Base-by-base conservation (phyloP, 92 coral and sea anemone genomes). In the Meandrina meandrites region DNA sequence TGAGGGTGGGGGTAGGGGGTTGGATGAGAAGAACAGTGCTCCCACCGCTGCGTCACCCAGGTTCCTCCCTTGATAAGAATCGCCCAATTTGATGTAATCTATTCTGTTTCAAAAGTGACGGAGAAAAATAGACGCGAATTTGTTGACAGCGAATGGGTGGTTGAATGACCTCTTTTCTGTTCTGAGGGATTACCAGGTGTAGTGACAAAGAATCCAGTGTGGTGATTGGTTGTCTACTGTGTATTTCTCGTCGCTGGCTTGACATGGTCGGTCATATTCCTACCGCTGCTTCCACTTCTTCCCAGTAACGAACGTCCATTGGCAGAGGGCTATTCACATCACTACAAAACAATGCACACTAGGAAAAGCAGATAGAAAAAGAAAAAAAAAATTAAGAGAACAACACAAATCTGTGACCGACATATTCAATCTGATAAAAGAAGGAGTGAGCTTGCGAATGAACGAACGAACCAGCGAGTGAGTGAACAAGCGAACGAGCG, bases 301-400 rank as follows among this genome's bases (percentile, higher is more conserved):
- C 89, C 82, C 96, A 89, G 81, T 95, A 95, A 19, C 83, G 92
- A 15, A 92, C 87, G 45, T 97, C 97, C 84, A 97, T 88, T 3
- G 99, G 99, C 48, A 97, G 78, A 11, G 99, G 94, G 32, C 89
- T 89, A 81, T 93, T 90, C 47, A 88, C 81, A 56, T 92, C 89
- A 17, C 94, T 92, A 21, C 89, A 87, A 72, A 93, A 91, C 50
- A 84, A 89, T 27, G 93, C 99, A 78, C 99, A 97, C 99, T 97
- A 84, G 27, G 67, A 82, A 57, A 81, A 75, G 14, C n/a, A 78
- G 56, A 36, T 8, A 31, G 76, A 21, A 72, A n/a, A n/a, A 19
- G 18, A 73, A 35, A 1, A 18, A 73, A 32, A 3, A 2, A 32
- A 16, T 17, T 8, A 73, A 8, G 7, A 32, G 15, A 17, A 71